A percentile compares a stretch with the other conserved stretches of the same genome.
phyloP scores from a whole-genome alignment of 1,140 invertebrate species.

The Drosophila pruinosa region DNA sequence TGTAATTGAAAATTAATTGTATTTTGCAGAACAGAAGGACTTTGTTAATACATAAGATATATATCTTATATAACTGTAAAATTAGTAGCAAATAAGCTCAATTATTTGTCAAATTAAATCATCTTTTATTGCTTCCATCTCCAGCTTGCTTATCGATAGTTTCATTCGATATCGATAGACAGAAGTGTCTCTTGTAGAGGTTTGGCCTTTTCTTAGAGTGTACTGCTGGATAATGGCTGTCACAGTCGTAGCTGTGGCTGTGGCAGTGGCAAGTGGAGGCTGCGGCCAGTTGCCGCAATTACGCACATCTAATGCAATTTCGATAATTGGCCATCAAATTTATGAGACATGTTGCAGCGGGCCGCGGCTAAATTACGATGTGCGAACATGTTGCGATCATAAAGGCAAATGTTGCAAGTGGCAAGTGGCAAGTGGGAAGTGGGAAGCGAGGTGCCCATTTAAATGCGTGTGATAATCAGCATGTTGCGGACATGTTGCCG shows the following conservation, averaged over 20 bases:
- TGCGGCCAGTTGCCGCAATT: slow-evolving; percentile 52
- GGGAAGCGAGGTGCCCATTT: slow-evolving; percentile 17
- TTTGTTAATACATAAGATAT: too few species aligned
- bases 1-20: too few species aligned
- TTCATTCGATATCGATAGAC: too few species aligned
- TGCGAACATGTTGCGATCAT: slow-evolving; percentile 70
- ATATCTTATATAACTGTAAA: too few species aligned
- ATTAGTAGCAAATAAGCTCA: too few species aligned
- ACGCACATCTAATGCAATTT: slow-evolving; percentile 81
- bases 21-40: too few species aligned
- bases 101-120: too few species aligned
- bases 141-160: too few species aligned
- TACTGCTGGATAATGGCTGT: not conserved
- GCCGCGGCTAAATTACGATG: slow-evolving; percentile 70
- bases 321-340: slow-evolving; percentile 78
- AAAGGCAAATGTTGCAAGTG: slow-evolving; percentile 30
- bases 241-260: not conserved
- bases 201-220: slow-evolving; percentile 14
- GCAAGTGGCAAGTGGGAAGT: not conserved
- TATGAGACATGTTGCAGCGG: slow-evolving; percentile 55
- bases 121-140: too few species aligned
- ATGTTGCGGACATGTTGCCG: slow-evolving; percentile 46
- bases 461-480: slow-evolving; percentile 55
- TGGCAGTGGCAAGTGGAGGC: slow-evolving; percentile 2
- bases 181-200: too few species aligned